phyloP scores from a whole-genome alignment of 2,888 invertebrate species.

The Camponotus fellah region DNA sequence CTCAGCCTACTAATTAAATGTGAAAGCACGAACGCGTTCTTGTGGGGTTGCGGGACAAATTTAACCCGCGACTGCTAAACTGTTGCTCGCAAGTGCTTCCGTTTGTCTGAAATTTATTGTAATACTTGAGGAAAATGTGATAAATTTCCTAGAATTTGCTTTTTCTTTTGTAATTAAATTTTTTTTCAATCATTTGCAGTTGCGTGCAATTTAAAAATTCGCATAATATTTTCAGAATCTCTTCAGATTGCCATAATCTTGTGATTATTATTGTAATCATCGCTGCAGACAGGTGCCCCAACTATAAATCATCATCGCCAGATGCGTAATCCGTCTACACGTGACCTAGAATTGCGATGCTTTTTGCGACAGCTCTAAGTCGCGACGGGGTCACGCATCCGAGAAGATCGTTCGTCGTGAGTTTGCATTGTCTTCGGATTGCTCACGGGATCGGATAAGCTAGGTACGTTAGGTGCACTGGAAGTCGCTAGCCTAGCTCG shows the following conservation, averaged over 20 bases:
- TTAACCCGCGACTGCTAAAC: constrained; percentile 34
- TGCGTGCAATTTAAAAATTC: neutral
- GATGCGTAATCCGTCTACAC: constrained; percentile 10
- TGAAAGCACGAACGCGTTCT: constrained; percentile 23
- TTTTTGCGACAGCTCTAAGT: constrained; percentile 23
- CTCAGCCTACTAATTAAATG: constrained; percentile 31
- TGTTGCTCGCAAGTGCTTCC: neutral
- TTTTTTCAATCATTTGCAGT: neutral
- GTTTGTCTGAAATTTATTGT: neutral
- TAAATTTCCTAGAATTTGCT: neutral
- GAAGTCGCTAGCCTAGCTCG: neutral
- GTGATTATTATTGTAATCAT: neutral
- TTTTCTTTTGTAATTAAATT: neutral
- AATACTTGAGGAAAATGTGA: neutral
- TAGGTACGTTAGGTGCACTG: constrained; percentile 16
- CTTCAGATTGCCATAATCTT: neutral
- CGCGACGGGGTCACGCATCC: constrained; percentile 15
- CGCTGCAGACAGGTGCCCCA: neutral
- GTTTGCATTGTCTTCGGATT: constrained; percentile 30
- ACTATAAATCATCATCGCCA: constrained; percentile 20
- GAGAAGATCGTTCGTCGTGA: constrained; percentile 24
- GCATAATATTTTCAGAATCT: neutral
- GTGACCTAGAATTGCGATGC: constrained; percentile 43
- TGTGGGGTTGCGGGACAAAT: constrained; percentile 11
- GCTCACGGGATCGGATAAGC: constrained; percentile 11